Base-by-base conservation (phyloP, 2,797 vertebrate species). In the Epinephelus coioides region DNA sequence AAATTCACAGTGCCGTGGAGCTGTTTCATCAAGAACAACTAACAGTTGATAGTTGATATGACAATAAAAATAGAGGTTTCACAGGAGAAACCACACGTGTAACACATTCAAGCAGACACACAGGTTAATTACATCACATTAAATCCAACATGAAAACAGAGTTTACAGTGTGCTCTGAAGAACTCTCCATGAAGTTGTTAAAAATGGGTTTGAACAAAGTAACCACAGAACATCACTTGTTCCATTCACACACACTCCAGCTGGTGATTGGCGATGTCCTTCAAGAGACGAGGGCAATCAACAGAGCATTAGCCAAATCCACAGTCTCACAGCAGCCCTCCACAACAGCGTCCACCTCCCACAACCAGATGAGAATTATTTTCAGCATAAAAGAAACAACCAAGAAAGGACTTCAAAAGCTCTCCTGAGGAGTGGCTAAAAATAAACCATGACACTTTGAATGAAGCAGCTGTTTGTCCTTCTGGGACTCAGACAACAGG, bases 401-500 rank as follows among this genome's bases (percentile, higher is more conserved):
- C 40, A 63, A 59, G 18, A 71, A 25, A 60, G 34, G 34, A 34
- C 34, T 78, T 67, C 65, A 38, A 30, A 73, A 76, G 53, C 60
- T 74, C 56, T 69, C 49, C 63, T 25, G 69, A 81, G 65, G 34
- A 61, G 38, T 2, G 5, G 61, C 82, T 90, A 79, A 88, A 89
- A 81, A 90, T 87, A 86, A 9, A 49, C 47, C 17, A 23, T 71
- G 81, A 83, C 66, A 72, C 79, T 84, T 73, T 71, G 30, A 82
- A 34, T 34, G 34, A 78, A 66, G 47, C 25, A 44, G 25, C 67
- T 12, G 68, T 78, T 83, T 63, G 23, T 82, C 78, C 67, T 76
- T 74, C 49, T 72, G 73, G 78, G 82, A 83, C 75, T 86, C 80
- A 6, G 38, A 38, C 21, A 55, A 47, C 76, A 66, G 21, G 34